phyloP scores from a whole-genome alignment of 2,888 invertebrate genomes.

The Drosophila borealis region DNA sequence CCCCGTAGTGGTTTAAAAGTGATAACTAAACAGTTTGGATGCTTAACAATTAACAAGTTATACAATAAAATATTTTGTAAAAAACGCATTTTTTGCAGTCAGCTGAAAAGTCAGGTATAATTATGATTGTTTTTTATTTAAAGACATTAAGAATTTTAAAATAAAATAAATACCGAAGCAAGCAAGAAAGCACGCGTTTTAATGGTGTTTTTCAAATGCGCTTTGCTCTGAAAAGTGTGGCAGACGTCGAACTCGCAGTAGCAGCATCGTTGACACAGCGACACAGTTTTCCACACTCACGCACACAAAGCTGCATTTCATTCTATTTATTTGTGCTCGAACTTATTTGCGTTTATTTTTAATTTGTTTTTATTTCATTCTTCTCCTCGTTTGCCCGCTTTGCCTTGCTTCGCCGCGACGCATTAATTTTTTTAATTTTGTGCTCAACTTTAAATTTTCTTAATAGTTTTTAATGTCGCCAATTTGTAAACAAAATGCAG shows the following conservation, averaged over 20 bases:
- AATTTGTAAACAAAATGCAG: slow-evolving; percentile 77
- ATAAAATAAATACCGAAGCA: slow-evolving; percentile 13
- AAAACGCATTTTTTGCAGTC: slow-evolving; percentile 7
- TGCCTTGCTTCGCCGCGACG: slow-evolving; percentile 19
- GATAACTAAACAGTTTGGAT: slow-evolving; percentile 30
- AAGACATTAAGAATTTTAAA: slow-evolving; percentile 4
- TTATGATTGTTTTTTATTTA: slow-evolving; percentile 3
- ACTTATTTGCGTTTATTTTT: slow-evolving; percentile 55
- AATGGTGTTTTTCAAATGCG: slow-evolving; percentile 47
- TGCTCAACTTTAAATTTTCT: slow-evolving; percentile 46
- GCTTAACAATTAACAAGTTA: slow-evolving; percentile 7
- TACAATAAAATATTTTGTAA: slow-evolving; percentile 2
- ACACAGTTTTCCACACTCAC: slow-evolving; percentile 70
- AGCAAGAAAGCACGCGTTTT: slow-evolving; percentile 35
- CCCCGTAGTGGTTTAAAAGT: slow-evolving; percentile 32
- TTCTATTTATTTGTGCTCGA: slow-evolving; percentile 53
- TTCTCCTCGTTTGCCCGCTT: slow-evolving; percentile 20
- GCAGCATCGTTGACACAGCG: slow-evolving; percentile 71
- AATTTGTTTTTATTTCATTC: slow-evolving; percentile 71
- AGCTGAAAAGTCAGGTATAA: slow-evolving; percentile 39
- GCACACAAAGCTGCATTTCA: slow-evolving; percentile 37
- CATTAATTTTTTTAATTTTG: slow-evolving; percentile 26
- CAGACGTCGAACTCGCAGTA: slow-evolving; percentile 37
- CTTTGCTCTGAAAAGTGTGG: slow-evolving; percentile 36
- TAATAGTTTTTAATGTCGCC: slow-evolving; percentile 76